Percentiles rank a stretch among this genome's conserved stretches.
These are phyloP conservation scores for Meda fulgida DNA, from an alignment of 2,797 vertebrate species.

Conservation along the genomic window DNA sequence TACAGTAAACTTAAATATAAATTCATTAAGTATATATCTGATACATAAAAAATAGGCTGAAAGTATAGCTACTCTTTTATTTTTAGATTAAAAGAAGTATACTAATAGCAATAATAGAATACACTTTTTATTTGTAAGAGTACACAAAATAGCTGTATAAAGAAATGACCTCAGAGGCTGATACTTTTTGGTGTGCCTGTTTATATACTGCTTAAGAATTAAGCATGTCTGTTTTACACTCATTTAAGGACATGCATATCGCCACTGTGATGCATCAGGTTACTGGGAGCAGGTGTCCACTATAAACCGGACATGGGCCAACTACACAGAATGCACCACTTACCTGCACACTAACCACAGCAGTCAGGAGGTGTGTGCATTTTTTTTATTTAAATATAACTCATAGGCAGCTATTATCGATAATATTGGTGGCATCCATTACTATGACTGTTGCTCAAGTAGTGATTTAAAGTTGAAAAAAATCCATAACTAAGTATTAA, in stretches of 20 bases:
- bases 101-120: neutral
- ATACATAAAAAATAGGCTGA: neutral
- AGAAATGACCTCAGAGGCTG: neutral
- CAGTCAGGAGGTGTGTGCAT: conserved; percentile 70
- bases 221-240: neutral
- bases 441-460: neutral
- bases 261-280: conserved; percentile 81
- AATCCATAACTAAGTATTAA: neutral
- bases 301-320: conserved; percentile 91
- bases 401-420: neutral
- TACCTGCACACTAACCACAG: conserved; percentile 80
- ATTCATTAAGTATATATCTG: neutral
- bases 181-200: neutral
- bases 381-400: neutral
- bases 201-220: neutral
- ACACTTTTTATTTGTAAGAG: neutral
- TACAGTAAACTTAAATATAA: neutral
- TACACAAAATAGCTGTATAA: neutral
- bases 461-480: neutral
- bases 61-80: neutral
- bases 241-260: conserved; percentile 83
- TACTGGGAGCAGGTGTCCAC: conserved; percentile 84
- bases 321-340: conserved; percentile 88
- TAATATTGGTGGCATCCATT: neutral
- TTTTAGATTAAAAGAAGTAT: neutral